Percentiles rank a stretch among this genome's conserved stretches.
These are phyloP conservation scores for Drosophila nr. medialis DNA, from an alignment of 2,888 invertebrate genomes.

Conservation along the genomic window DNA sequence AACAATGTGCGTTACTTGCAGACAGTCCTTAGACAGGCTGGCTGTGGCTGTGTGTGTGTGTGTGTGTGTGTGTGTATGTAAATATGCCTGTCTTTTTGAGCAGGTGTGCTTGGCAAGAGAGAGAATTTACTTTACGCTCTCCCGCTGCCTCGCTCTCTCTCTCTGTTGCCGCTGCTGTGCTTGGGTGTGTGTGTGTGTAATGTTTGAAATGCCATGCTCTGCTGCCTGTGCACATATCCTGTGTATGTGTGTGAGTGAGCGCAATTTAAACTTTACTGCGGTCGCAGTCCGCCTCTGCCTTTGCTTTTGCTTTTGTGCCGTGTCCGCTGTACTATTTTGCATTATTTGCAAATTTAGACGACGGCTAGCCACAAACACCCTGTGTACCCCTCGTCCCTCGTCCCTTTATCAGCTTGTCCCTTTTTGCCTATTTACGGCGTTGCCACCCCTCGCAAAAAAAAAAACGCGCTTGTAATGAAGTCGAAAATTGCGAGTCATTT, in stretches of 20 bases:
- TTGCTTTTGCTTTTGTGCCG: neutral
- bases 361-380: constrained; percentile 1
- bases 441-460: constrained; percentile 23
- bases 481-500: constrained; percentile 75
- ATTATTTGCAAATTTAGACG: constrained; percentile 29
- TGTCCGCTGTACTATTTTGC: constrained; percentile 19
- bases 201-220: constrained; percentile 5
- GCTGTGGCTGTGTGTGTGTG: neutral
- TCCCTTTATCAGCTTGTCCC: constrained; percentile 1
- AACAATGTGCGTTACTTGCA: constrained; percentile 27
- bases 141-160: neutral
- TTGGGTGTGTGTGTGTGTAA: constrained; percentile 1
- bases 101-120: constrained; percentile 40
- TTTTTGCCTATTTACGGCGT: constrained; percentile 7
- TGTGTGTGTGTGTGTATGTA: constrained; percentile 30
- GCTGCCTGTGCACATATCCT: constrained; percentile 35
- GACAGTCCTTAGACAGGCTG: constrained; percentile 50
- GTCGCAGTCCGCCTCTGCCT: neutral
- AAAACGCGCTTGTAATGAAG: constrained; percentile 63
- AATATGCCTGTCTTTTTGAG: constrained; percentile 34
- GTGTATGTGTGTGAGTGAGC: constrained; percentile 6
- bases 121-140: constrained; percentile 1
- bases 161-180: neutral
- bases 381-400: neutral
- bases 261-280: constrained; percentile 32